phyloP scores from a whole-genome alignment of 2,113 vertebrate species.

The Eira barbara region DNA sequence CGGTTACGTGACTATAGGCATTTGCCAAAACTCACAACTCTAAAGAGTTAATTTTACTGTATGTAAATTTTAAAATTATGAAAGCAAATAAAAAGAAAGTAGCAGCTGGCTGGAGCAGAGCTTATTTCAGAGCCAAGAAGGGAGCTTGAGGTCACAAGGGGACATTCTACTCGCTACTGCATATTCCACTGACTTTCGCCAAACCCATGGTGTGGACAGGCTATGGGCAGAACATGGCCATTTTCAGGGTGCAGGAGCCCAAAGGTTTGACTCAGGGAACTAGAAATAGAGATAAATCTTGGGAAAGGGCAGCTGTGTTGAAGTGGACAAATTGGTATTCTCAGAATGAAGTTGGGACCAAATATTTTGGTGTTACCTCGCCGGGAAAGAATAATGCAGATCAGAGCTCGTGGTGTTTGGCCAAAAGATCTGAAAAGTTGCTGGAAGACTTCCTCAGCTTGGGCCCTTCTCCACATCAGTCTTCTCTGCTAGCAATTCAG shows the following conservation, averaged over 20 bases:
- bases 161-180: slow-evolving; percentile 37
- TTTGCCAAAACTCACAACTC: background rate
- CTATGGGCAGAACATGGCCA: background rate
- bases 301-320: slow-evolving; percentile 15
- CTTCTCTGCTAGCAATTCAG: background rate
- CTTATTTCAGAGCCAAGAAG: slow-evolving; percentile 55
- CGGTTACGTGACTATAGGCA: background rate
- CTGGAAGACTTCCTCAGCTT: slow-evolving; percentile 1
- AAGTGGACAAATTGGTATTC: slow-evolving; percentile 47
- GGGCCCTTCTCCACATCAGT: background rate
- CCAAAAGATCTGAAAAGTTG: background rate
- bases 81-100: background rate
- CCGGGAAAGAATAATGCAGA: background rate
- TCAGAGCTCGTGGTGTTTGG: background rate
- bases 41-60: slow-evolving; percentile 23
- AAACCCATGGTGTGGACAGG: background rate
- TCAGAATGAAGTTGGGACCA: background rate
- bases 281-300: slow-evolving; percentile 20
- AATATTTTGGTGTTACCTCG: slow-evolving; percentile 17
- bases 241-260: slow-evolving; percentile 18
- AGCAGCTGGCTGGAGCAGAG: background rate
- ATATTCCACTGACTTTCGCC: slow-evolving; percentile 28
- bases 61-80: slow-evolving; percentile 9
- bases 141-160: slow-evolving; percentile 29
- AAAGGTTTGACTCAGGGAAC: background rate